Conservation (phyloP, 37 sponge, comb jelly and placozoan species). For the Diacarnus erythraeanus region DNA sequence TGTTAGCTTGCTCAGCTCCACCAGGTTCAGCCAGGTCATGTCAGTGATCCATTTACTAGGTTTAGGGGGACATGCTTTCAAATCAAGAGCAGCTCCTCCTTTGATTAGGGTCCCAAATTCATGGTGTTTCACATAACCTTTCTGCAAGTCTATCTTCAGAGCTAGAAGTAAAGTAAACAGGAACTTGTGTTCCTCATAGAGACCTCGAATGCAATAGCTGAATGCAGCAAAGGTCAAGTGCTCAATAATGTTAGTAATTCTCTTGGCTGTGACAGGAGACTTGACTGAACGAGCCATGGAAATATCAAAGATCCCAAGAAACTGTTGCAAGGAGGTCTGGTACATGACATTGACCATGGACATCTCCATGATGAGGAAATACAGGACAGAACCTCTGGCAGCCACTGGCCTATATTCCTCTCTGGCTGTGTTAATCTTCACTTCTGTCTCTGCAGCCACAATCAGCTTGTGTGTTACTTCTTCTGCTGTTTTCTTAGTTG, state of each 20-base stretch:
- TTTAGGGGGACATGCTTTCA: constrained; percentile 94
- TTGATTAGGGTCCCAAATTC: constrained; percentile 99
- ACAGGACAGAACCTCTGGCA: constrained; percentile 94
- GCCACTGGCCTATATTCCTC: constrained; percentile 99
- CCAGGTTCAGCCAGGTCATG: constrained; percentile 99
- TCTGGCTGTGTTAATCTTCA: constrained; percentile 93
- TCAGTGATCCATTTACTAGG: constrained; percentile 96
- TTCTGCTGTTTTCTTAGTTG: constrained; percentile 94
- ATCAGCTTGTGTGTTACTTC: constrained; percentile 93
- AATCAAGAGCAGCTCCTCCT: constrained; percentile 98
- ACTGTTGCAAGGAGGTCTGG: constrained; percentile 98
- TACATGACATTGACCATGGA: constrained; percentile 99
- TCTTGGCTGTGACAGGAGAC: constrained; percentile 95
- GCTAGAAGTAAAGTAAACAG: constrained; percentile 96
- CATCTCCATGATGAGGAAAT: constrained; percentile 98
- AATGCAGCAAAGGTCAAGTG: constrained; percentile 95
- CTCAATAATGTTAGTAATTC: constrained; percentile 90
- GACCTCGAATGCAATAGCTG: constrained; percentile 87
- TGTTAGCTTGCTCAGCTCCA: constrained; percentile 93
- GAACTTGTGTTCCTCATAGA: constrained; percentile 98
- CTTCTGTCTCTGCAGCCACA: constrained; percentile 94
- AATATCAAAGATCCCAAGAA: constrained; percentile 94
- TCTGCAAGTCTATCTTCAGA: constrained; percentile 96
- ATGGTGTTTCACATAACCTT: constrained; percentile 82
- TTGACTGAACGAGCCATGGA: constrained; percentile 86